These are phyloP conservation scores for Nixonia krombeini DNA, from an alignment of 1,140 invertebrate genomes.

Conservation along the genomic window DNA sequence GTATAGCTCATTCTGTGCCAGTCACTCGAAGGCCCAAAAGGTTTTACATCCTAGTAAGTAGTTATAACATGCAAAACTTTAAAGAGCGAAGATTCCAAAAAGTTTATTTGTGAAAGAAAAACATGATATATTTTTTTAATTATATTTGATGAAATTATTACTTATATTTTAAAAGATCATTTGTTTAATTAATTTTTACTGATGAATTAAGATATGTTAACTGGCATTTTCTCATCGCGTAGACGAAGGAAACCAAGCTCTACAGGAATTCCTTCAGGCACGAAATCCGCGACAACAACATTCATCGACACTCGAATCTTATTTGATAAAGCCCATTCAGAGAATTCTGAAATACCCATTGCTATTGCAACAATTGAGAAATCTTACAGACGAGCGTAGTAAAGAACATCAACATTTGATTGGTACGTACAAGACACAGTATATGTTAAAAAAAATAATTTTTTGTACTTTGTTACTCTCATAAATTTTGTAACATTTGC, in stretches of 20 bases:
- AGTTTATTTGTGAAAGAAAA: too few species aligned
- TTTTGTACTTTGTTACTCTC: neutral
- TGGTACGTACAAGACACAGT: constrained; percentile 79
- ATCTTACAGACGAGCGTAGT: constrained; percentile 91
- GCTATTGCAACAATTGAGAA: constrained; percentile 93
- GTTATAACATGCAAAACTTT: constrained; percentile 4
- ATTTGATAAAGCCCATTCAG: constrained; percentile 99
- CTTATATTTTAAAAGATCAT: too few species aligned
- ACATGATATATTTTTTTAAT: too few species aligned
- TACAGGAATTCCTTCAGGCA: constrained; percentile 94
- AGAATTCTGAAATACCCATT: constrained; percentile 98
- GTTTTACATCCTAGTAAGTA: constrained; percentile 96
- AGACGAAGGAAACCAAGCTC: constrained; percentile 95
- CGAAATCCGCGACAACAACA: constrained; percentile 96
- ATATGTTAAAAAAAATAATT: too few species aligned
- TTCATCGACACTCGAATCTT: constrained; percentile 96
- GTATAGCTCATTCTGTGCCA: constrained; percentile 98
- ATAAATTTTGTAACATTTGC: neutral
- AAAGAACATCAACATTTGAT: constrained; percentile 95
- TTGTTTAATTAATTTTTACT: too few species aligned
- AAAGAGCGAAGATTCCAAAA: too few species aligned
- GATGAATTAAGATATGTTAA: too few species aligned
- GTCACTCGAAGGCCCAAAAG: constrained; percentile 99
- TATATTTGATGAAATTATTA: too few species aligned
- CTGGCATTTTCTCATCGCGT: constrained; percentile 26